Percentiles rank a stretch among this genome's conserved stretches.
Evolutionary conservation across 2,888 invertebrate species (phyloP).

Genomic region (Aphodius granarius): DNA sequence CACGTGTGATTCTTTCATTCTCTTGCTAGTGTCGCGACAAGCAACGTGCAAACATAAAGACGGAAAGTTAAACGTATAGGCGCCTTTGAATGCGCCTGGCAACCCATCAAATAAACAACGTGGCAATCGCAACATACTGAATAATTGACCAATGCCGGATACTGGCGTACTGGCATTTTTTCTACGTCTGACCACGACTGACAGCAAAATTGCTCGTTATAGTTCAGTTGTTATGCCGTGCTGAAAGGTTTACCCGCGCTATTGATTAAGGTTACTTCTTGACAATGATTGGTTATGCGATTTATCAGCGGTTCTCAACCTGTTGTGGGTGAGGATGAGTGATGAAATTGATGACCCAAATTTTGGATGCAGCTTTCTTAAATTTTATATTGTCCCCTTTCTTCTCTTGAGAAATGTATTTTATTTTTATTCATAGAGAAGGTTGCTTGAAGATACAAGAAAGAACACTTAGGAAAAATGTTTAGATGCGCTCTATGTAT

Average conservation of each 20-base stretch:
- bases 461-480: not conserved
- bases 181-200: not conserved
- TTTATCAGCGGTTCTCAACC: too few relatives aligned
- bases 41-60: not conserved
- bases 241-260: not conserved
- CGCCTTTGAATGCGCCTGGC: not conserved
- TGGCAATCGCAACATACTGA: not conserved
- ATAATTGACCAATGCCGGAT: not conserved
- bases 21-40: not conserved
- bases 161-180: not conserved
- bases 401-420: too few relatives aligned
- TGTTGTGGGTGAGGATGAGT: too few relatives aligned
- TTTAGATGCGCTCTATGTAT: not conserved
- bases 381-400: too few relatives aligned
- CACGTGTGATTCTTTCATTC: not conserved
- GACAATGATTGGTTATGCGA: too few relatives aligned
- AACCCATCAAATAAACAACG: not conserved
- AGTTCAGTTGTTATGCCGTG: not conserved
- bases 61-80: not conserved
- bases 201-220: not conserved
- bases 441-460: not conserved
- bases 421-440: too few relatives aligned
- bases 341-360: too few relatives aligned
- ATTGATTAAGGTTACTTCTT: not conserved
- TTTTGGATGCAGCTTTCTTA: too few relatives aligned